Evolutionary conservation across 1,140 invertebrate species (phyloP).

Genomic region (Orussus abietinus): DNA sequence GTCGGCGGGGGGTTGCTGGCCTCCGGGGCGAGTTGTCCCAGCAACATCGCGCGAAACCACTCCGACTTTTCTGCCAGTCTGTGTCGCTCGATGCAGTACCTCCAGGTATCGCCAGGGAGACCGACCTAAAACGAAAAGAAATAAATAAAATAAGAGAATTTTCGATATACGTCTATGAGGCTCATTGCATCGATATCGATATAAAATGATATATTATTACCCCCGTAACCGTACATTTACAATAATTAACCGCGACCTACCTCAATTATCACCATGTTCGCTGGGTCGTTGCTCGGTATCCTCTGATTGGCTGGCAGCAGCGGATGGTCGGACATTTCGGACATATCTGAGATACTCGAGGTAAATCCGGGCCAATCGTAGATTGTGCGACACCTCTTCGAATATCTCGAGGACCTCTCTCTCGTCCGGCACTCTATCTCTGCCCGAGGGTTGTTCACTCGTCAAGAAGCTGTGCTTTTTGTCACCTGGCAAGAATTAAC

Average conservation of each 20-base stretch:
- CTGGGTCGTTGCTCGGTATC: slow-evolving; percentile 7
- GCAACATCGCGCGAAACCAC: slow-evolving; percentile 59
- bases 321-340: too few species aligned
- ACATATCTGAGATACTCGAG: slow-evolving; percentile 3
- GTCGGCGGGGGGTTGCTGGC: slow-evolving; percentile 33
- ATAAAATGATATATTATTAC: too few species aligned
- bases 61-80: slow-evolving; percentile 38
- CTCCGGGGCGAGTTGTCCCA: slow-evolving; percentile 51
- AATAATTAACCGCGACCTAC: slow-evolving; percentile 16
- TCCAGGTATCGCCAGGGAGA: slow-evolving; percentile 43
- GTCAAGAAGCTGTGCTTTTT: too few species aligned
- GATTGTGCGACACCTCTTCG: too few species aligned
- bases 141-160: neutral
- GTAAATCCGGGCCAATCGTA: too few species aligned
- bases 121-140: slow-evolving; percentile 38
- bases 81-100: slow-evolving; percentile 37
- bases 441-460: too few species aligned
- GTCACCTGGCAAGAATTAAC: too few species aligned
- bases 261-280: slow-evolving; percentile 33
- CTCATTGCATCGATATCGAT: too few species aligned
- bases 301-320: neutral
- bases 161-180: too few species aligned
- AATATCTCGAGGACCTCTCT: too few species aligned
- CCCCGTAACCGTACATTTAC: neutral
- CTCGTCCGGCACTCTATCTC: too few species aligned